Conservation (phyloP, 2,113 vertebrate genomes). For the Chloropsis cyanopogon region DNA sequence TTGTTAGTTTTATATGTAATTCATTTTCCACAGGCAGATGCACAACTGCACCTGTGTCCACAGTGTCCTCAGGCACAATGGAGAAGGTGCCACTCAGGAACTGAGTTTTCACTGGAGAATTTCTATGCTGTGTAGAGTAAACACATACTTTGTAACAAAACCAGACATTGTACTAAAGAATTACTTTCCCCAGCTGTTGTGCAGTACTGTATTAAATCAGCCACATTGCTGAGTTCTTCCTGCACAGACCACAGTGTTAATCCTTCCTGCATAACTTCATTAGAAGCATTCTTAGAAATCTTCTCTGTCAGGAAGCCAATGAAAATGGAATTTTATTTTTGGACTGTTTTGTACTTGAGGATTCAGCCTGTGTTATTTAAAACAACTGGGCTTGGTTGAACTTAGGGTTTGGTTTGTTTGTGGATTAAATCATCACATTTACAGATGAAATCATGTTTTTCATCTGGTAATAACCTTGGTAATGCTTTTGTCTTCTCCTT, state of each 20-base stretch:
- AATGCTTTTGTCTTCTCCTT: neutral
- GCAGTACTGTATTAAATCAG: neutral
- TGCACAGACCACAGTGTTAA: neutral
- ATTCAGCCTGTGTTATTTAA: neutral
- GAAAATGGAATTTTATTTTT: constrained; percentile 1
- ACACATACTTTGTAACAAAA: neutral
- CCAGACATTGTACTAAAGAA: neutral
- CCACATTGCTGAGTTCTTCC: neutral
- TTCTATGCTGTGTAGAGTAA: neutral
- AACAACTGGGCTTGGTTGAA: neutral
- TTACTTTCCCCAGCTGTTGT: neutral
- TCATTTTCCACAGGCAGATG: neutral
- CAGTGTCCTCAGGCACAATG: neutral
- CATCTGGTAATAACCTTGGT: neutral
- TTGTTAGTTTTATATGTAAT: neutral
- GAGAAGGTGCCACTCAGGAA: neutral
- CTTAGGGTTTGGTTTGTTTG: neutral
- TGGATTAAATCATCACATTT: neutral
- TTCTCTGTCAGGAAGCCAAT: neutral
- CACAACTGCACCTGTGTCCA: neutral
- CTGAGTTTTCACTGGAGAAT: neutral
- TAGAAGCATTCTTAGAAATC: constrained; percentile 1
- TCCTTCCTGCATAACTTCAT: neutral
- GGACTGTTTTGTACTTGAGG: neutral
- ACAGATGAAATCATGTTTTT: neutral